A percentile compares a stretch with the other conserved stretches of the same genome.
Evolutionary conservation across 1,140 invertebrate species (phyloP).

Genomic region (Octopus sinensis): DNA sequence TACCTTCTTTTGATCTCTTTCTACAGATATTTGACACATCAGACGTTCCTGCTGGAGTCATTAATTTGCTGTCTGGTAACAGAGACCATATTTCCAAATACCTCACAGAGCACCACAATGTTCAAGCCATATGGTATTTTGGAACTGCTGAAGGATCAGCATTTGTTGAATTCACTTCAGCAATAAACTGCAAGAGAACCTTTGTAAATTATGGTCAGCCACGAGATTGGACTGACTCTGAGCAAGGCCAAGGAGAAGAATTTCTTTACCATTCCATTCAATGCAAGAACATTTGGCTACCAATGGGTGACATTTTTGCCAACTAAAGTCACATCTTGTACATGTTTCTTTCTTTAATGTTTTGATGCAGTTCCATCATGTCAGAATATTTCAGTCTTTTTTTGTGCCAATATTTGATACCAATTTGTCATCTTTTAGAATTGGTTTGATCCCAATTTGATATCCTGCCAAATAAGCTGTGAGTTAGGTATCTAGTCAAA

Average conservation of each 20-base stretch:
- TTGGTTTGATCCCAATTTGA: too few relatives aligned
- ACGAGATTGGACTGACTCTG: constrained; percentile 44
- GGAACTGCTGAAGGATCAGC: constrained; percentile 53
- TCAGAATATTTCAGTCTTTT: too few relatives aligned
- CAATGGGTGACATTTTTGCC: constrained; percentile 62
- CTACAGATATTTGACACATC: constrained; percentile 60
- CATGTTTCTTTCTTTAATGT: neutral
- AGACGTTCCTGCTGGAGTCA: constrained; percentile 60
- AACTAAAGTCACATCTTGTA: constrained; percentile 45
- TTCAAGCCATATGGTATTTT: constrained; percentile 59
- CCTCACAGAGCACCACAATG: constrained; percentile 59
- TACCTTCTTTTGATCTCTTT: neutral
- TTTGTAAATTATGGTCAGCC: constrained; percentile 58
- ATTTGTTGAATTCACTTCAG: constrained; percentile 56
- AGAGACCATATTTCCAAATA: constrained; percentile 57
- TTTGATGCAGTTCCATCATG: too few relatives aligned
- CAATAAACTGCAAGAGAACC: constrained; percentile 57
- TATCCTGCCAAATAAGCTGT: too few relatives aligned
- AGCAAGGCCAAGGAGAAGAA: constrained; percentile 57
- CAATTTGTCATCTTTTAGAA: too few relatives aligned
- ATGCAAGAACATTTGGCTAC: constrained; percentile 60
- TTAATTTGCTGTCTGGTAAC: constrained; percentile 61
- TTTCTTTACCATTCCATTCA: constrained; percentile 58
- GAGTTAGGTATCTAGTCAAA: too few relatives aligned
- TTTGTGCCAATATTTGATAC: too few relatives aligned